Evolutionary conservation across 2,797 vertebrate species (phyloP).

Genomic region (Hirundo rustica): DNA sequence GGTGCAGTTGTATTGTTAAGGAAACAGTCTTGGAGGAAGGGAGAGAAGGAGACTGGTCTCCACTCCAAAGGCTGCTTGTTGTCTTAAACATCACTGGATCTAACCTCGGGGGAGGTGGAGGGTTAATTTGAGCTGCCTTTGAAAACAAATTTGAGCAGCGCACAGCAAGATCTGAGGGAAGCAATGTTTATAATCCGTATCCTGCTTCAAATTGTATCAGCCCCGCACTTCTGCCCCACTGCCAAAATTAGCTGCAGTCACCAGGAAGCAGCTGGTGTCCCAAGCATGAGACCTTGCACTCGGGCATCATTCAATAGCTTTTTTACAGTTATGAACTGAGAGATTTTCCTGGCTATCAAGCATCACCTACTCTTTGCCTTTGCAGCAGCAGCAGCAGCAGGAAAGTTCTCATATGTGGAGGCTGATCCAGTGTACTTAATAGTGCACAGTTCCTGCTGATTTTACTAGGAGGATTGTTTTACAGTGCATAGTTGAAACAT

Average conservation of each 20-base stretch:
- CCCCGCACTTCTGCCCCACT: neutral
- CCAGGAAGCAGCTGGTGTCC: slow-evolving; percentile 40
- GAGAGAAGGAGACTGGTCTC: neutral
- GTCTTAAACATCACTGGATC: neutral
- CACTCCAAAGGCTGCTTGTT: neutral
- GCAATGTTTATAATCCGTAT: slow-evolving; percentile 47
- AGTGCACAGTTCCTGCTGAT: neutral
- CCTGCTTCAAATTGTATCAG: slow-evolving; percentile 1
- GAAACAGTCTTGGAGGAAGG: neutral
- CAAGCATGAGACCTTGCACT: neutral
- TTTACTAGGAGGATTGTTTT: neutral
- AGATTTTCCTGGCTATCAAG: neutral
- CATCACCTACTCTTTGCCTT: neutral
- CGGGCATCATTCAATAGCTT: neutral
- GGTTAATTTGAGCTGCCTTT: slow-evolving; percentile 25
- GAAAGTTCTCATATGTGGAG: neutral
- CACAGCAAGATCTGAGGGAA: slow-evolving; percentile 28
- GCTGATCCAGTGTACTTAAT: neutral
- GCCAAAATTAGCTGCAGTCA: slow-evolving; percentile 22
- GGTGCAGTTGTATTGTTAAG: neutral
- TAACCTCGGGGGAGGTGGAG: neutral
- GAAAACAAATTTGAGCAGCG: neutral
- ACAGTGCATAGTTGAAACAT: neutral
- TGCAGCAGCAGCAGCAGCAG: neutral
- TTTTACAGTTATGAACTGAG: neutral